These are phyloP conservation scores for Aplocera efformata DNA, from an alignment of 2,888 invertebrate genomes.

Conservation along the genomic window DNA sequence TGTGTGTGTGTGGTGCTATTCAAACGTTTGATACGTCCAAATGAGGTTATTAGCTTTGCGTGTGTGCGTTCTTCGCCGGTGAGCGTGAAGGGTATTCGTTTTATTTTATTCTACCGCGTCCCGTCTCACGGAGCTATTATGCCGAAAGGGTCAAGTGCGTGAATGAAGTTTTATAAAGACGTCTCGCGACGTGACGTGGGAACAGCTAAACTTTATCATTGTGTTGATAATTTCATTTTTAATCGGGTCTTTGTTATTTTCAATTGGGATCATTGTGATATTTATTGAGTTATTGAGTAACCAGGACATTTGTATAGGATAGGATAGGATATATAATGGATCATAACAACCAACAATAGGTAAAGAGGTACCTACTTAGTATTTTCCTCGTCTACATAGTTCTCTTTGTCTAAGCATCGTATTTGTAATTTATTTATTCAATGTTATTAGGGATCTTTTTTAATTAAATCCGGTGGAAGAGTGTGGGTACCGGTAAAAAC, in stretches of 20 bases:
- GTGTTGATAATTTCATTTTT: constrained; percentile 50
- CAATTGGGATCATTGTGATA: not conserved
- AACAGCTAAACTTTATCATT: constrained; percentile 41
- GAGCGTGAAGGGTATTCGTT: constrained; percentile 48
- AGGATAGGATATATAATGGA: no score
- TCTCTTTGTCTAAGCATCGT: no score
- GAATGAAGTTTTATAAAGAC: constrained; percentile 67
- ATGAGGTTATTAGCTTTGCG: constrained; percentile 58
- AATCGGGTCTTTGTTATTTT: constrained; percentile 13
- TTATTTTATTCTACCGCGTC: constrained; percentile 64
- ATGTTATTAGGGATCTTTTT: no score
- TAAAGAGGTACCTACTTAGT: no score
- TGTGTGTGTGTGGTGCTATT: constrained; percentile 40
- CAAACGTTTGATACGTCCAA: constrained; percentile 53
- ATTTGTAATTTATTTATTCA: no score
- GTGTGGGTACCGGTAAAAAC: no score
- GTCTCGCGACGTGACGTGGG: constrained; percentile 64
- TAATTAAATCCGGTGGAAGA: no score
- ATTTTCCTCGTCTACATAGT: no score
- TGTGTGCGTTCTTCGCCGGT: constrained; percentile 36
- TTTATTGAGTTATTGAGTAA: no score
- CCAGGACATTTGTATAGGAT: no score
- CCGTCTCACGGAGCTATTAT: constrained; percentile 45
- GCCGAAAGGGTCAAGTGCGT: constrained; percentile 73
- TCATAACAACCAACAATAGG: no score